Conservation (phyloP, 2,797 vertebrate species). For the Steatocranus sp. region DNA sequence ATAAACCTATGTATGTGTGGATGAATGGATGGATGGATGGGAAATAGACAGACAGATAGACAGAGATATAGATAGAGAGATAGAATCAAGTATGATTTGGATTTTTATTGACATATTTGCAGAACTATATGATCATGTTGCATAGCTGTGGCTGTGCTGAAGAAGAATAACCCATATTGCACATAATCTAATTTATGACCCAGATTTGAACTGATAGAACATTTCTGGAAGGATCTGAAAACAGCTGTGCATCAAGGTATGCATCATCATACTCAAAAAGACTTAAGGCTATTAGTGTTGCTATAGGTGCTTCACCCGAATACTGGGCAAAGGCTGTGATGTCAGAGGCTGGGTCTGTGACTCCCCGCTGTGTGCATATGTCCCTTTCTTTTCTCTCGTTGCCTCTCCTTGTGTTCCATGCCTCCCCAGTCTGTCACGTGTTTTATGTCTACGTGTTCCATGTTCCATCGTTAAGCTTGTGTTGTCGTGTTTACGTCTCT, state of each 20-base stretch:
- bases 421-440: neutral
- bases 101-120: neutral
- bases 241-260: neutral
- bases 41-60: neutral
- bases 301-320: accelerated
- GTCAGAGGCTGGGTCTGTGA: neutral
- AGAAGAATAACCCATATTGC: neutral
- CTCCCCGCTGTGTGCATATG: neutral
- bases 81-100: too few species aligned
- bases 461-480: neutral
- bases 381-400: neutral
- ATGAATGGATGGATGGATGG: neutral
- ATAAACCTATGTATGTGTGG: neutral
- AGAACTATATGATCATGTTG: neutral
- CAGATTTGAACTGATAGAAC: neutral
- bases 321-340: neutral
- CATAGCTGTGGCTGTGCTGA: neutral
- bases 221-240: accelerated
- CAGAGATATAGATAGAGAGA: neutral
- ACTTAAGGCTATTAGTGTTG: neutral
- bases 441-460: neutral
- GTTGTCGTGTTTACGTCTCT: neutral
- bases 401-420: neutral
- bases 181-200: neutral
- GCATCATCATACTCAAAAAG: neutral